Evolutionary conservation across 2,113 vertebrate genomes (phyloP).

Genomic region (Emberiza fucata): DNA sequence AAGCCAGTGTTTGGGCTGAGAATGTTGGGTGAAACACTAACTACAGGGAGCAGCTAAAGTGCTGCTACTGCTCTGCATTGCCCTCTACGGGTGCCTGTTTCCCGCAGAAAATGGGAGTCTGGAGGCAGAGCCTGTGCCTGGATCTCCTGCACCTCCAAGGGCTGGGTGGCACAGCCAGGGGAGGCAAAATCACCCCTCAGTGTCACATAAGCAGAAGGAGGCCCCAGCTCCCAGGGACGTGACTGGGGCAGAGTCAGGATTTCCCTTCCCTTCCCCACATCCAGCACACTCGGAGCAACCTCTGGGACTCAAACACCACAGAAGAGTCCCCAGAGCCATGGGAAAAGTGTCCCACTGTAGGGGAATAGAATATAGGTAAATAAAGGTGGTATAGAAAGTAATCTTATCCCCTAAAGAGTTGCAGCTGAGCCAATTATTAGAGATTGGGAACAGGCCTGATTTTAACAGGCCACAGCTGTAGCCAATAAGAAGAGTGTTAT

Average conservation of each 20-base stretch:
- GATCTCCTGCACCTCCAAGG: not conserved
- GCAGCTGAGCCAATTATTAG: no score
- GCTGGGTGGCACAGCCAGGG: not conserved
- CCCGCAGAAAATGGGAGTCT: not conserved
- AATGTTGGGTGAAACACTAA: rapidly evolving
- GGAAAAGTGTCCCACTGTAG: no score
- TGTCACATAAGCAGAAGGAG: not conserved
- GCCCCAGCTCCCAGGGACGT: not conserved
- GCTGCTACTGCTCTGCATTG: not conserved
- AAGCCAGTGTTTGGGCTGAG: not conserved
- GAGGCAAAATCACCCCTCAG: not conserved
- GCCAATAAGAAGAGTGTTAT: no score
- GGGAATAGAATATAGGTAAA: no score
- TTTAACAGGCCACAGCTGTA: no score
- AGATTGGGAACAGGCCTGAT: no score
- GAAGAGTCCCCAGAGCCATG: not conserved
- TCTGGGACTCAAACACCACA: not conserved
- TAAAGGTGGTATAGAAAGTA: no score
- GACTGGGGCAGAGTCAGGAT: no score
- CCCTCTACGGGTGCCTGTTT: not conserved
- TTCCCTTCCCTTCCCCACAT: not conserved
- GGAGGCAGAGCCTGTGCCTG: not conserved
- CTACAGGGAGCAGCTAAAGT: not conserved
- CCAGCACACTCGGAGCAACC: not conserved
- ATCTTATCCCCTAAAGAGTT: no score